Evolutionary conservation across 2,888 invertebrate genomes (phyloP).

Genomic region (Acrobasis consociella): DNA sequence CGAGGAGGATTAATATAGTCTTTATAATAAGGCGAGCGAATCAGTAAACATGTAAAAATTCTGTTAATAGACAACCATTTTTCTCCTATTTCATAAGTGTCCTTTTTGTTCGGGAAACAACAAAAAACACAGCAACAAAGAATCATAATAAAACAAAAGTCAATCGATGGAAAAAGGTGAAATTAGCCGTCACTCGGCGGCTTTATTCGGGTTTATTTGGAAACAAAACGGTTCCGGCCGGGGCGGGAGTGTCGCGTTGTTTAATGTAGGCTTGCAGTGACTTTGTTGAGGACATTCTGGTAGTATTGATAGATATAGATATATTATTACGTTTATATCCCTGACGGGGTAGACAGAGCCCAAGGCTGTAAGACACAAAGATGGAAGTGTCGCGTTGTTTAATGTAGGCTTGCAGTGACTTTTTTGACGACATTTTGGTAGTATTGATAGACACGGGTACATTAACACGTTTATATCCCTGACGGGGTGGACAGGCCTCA

Average conservation of each 20-base stretch:
- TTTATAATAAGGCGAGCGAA: no score
- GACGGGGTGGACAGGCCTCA: no score
- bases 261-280: background rate
- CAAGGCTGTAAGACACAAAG: no score
- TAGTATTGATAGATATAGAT: background rate
- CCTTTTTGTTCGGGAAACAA: background rate
- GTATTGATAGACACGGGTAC: background rate
- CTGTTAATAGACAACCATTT: no score
- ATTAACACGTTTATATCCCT: no score
- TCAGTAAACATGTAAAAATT: no score
- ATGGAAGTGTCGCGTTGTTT: background rate
- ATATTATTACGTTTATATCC: no score
- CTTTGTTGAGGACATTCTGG: background rate
- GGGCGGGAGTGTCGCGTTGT: conserved; percentile 5
- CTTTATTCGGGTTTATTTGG: conserved; percentile 13
- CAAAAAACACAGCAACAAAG: background rate
- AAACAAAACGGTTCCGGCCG: conserved; percentile 9
- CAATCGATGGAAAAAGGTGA: conserved; percentile 13
- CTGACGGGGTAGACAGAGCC: no score
- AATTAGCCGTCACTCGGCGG: conserved; percentile 4
- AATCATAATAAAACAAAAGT: conserved; percentile 2
- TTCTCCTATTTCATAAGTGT: no score
- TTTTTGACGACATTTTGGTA: background rate
- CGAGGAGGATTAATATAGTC: no score
- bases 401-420: background rate